Conservation (phyloP, 2,888 invertebrate species). For the Rotaria sp. region DNA sequence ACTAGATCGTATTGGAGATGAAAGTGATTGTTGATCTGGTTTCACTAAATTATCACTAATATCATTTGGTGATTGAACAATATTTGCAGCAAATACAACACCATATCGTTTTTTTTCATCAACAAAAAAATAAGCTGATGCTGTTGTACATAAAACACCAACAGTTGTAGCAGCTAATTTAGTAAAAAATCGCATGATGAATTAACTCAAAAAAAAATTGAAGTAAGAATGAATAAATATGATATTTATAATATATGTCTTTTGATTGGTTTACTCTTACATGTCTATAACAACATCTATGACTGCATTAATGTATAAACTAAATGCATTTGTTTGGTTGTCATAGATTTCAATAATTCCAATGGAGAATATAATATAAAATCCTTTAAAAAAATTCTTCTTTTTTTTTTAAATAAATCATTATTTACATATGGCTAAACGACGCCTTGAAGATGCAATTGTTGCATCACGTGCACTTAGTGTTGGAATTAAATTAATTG, state of each 20-base stretch:
- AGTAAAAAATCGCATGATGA: background rate
- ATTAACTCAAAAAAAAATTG: background rate
- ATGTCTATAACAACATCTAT: background rate
- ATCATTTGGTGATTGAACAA: background rate
- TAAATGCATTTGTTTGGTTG: background rate
- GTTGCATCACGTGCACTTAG: conserved; percentile 14
- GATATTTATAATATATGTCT: too few species aligned
- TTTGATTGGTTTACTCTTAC: background rate
- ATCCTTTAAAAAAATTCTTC: background rate
- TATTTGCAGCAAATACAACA: background rate
- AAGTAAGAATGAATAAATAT: background rate
- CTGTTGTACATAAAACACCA: conserved; percentile 2
- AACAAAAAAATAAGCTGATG: background rate
- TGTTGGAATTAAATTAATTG: conserved; percentile 16
- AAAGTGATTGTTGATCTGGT: background rate
- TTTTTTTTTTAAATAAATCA: background rate
- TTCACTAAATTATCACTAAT: background rate
- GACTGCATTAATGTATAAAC: background rate
- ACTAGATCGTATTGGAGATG: background rate
- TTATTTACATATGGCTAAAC: background rate
- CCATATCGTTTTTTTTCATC: conserved; percentile 14
- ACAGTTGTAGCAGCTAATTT: conserved; percentile 1
- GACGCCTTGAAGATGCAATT: conserved; percentile 25
- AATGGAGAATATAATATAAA: background rate
- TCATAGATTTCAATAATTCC: background rate